Base-by-base conservation (phyloP, 2,888 invertebrate species). In the Osedax fenrisi region DNA sequence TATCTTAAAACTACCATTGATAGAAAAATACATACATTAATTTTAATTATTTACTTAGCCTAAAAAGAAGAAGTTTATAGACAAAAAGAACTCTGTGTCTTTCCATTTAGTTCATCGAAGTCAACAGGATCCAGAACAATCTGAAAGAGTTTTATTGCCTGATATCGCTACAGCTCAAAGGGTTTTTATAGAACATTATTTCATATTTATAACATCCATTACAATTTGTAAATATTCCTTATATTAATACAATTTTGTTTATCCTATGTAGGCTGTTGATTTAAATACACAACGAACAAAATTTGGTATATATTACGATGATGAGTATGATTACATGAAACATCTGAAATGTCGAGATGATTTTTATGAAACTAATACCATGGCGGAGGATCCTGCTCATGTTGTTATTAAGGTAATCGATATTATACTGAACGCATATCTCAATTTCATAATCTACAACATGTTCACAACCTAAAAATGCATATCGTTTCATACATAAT, bases 261-360 rank as follows among this genome's bases (percentile, higher is more conserved):
- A 41, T 13, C 10, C 21, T 64, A 23, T 21, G 21, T 21, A 22
- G 21, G 64, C 21, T 17, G 70, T 13, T 17, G 26, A 17, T 21
- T 62, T 78, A 56, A 76, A 79, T 72, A 84, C 84, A 73, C 84
- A 85, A 72, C 90, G 91, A 81, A 86, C 88, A 21, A 92, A 94
- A 83, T 94, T 89, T 87, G 96, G 95, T 0, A 89, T 97, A 76
- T 92, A 90, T 83, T 96, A 89, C 84, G 94, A 95, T 80, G 95
- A 97, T 85, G 92, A 94, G 80, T 95, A 94, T 84, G 90, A 97
- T 83, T 97, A 97, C 82, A 85, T 96, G 78, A 92, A 96, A 84
- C 94, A 97, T 87, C 87, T 97, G 75, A 88, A 41, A 41, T 5
- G 17, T 41, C 41, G 41, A 41, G 17, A 41, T 41, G 41, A 5